These are phyloP conservation scores for Cheilosia vernalis DNA, from an alignment of 2,888 invertebrate species.

Conservation along the genomic window DNA sequence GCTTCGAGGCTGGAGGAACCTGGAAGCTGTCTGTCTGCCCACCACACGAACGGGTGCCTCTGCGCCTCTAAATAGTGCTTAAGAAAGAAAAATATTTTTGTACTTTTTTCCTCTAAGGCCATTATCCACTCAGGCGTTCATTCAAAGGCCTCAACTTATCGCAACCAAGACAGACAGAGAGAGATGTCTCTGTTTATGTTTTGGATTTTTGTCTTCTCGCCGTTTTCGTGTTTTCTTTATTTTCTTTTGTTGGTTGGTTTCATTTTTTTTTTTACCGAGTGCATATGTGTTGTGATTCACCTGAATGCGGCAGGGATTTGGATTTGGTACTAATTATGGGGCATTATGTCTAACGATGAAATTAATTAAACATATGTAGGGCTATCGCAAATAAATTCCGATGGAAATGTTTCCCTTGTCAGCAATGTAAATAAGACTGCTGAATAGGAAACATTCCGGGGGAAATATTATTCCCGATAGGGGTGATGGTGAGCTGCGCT, in stretches of 20 bases:
- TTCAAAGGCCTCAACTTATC: constrained; percentile 44
- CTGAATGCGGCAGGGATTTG: constrained; percentile 59
- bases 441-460: too few relatives aligned
- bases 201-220: background rate
- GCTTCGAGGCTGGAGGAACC: constrained; percentile 7
- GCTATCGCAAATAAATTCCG: too few relatives aligned
- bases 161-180: constrained; percentile 9
- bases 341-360: constrained; percentile 68
- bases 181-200: constrained; percentile 60
- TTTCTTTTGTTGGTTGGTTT: constrained; percentile 16
- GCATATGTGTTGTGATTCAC: constrained; percentile 52
- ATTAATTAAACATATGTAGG: constrained; percentile 74
- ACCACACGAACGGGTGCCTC: constrained; percentile 35
- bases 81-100: background rate
- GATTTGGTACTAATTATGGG: constrained; percentile 68
- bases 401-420: too few relatives aligned
- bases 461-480: too few relatives aligned
- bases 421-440: too few relatives aligned
- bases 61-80: background rate
- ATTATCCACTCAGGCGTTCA: constrained; percentile 45
- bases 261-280: background rate
- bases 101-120: constrained; percentile 2
- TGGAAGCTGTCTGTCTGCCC: constrained; percentile 39
- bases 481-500: constrained; percentile 30
- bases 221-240: constrained; percentile 1